phyloP scores from a whole-genome alignment of 2,113 vertebrate genomes.

The Zingel zingel region DNA sequence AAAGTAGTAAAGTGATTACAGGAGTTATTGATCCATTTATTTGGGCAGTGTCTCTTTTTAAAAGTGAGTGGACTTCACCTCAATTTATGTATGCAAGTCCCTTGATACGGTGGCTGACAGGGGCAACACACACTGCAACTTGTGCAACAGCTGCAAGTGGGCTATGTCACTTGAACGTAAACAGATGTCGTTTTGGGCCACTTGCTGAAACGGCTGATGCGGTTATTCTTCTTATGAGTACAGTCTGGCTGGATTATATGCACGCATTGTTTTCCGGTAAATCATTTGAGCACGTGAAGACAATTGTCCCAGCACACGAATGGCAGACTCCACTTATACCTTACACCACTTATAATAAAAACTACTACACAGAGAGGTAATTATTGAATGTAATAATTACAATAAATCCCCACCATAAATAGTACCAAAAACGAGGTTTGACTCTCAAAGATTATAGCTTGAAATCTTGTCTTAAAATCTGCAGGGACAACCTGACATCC shows the following conservation, averaged over 20 bases:
- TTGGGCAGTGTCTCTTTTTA: conserved; percentile 47
- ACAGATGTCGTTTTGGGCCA: conserved; percentile 9
- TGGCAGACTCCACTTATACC: not conserved
- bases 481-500: conserved; percentile 17
- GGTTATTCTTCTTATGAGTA: conserved; percentile 3
- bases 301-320: conserved; percentile 7
- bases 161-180: conserved; percentile 32
- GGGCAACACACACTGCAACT: too few species aligned
- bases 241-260: conserved; percentile 22
- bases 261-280: conserved; percentile 25
- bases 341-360: conserved; percentile 11
- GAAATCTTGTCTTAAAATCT: conserved; percentile 2
- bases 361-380: not conserved
- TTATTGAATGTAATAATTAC: not conserved
- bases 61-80: conserved; percentile 58
- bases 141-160: not conserved
- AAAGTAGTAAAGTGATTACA: conserved; percentile 64
- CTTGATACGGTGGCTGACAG: not conserved
- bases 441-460: not conserved
- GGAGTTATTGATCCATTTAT: conserved; percentile 67
- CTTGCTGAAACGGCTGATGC: conserved; percentile 23
- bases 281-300: conserved; percentile 3
- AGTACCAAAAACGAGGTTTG: not conserved
- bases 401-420: not conserved
- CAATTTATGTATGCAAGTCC: conserved; percentile 47